Conservation (phyloP, 1,140 invertebrate species). For the Caerostris darwini region DNA sequence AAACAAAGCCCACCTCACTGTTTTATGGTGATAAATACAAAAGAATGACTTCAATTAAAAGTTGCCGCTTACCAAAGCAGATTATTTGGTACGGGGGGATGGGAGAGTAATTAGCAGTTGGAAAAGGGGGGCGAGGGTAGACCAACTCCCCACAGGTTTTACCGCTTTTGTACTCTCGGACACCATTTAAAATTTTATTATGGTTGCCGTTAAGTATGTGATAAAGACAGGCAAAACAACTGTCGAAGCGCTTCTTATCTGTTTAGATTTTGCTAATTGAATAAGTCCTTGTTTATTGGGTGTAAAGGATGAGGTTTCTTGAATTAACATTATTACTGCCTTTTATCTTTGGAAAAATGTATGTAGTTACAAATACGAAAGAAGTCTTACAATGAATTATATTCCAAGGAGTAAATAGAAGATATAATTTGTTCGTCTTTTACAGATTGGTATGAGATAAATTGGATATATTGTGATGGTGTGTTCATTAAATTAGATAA, state of each 20-base stretch:
- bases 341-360: background rate
- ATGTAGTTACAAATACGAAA: too few relatives aligned
- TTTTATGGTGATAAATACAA: constrained; percentile 2
- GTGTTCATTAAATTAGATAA: too few relatives aligned
- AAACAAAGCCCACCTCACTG: too few relatives aligned
- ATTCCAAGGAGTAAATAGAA: too few relatives aligned
- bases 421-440: too few relatives aligned
- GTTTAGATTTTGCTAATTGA: constrained; percentile 9
- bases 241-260: constrained; percentile 15
- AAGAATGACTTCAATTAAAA: constrained; percentile 38
- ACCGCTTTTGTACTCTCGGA: background rate
- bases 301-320: background rate
- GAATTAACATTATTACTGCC: background rate
- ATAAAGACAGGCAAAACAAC: background rate
- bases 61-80: background rate
- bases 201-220: background rate
- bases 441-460: too few relatives aligned
- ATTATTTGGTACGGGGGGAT: background rate
- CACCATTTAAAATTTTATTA: constrained; percentile 28
- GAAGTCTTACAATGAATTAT: too few relatives aligned
- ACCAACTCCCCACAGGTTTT: background rate
- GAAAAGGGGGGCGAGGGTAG: background rate
- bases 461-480: too few relatives aligned
- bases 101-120: too few relatives aligned
- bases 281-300: background rate